Evolutionary conservation across 2,797 vertebrate genomes (phyloP), one percentile per base, ranked within the genome.

Genomic region (Diceros bicornis): DNA sequence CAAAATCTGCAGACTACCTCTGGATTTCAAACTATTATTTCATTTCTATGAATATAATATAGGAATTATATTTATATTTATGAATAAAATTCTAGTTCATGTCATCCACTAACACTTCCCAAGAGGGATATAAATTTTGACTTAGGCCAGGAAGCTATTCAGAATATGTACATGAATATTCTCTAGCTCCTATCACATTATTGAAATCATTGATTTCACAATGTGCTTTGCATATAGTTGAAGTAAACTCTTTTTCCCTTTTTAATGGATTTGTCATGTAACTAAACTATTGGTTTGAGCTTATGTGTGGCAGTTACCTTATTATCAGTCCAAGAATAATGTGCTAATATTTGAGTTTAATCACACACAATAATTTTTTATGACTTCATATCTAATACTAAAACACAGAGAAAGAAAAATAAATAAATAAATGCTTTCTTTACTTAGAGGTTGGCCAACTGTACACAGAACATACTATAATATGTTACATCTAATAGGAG

Each of bases 251-350:
- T 91, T 94, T 85, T 96, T 75, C 27, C 57, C 32, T 66, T 93
- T 96, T 72, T 79, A 97, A 97, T 84, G n/a, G 61, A 93, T 92
- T 97, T 96, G 21, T 92, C 85, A 69, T 72, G 2, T 84, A 96
- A 97, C 44, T 71, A 71, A 93, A 97, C n/a, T 77, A 96, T 87
- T 77, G 50, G 25, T 83, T 74, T 84, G 74, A n/a, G 14, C 72
- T 97, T 89, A 41, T 89, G 50, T 92, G 21, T 95, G 71, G 90
- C 32, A 91, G 0, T 91, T 95, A 97, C 44, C 29, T 95, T 86
- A 34, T 82, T 96, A 71, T 69, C 87, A 69, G 29, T 78, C 12
- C 34, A 92, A 91, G 34, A 61, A 89, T 34, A 89, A 74, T 66
- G 41, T 89, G 25, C 21, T 29, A 93, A 89, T 78, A 34, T 96